Percentiles rank a stretch among this genome's conserved stretches.
phyloP scores from a whole-genome alignment of 2,113 vertebrate genomes.

The Chrysemys picta region DNA sequence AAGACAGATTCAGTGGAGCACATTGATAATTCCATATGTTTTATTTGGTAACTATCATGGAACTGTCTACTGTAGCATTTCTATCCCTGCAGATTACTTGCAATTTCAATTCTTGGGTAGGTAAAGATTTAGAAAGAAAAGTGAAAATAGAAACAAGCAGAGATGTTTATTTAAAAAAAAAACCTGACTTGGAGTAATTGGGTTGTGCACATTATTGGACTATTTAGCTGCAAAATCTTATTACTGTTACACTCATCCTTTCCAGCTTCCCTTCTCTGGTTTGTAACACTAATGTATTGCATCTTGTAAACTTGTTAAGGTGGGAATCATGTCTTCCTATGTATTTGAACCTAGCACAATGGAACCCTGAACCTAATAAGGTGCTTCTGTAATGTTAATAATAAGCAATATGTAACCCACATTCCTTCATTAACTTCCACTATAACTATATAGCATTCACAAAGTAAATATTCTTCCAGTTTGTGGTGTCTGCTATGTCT shows the following conservation, averaged over 20 bases:
- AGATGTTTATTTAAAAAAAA: neutral
- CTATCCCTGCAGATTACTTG: neutral
- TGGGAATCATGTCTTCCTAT: too few species aligned
- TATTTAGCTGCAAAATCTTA: neutral
- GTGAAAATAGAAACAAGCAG: neutral
- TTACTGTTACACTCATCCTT: neutral
- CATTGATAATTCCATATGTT: neutral
- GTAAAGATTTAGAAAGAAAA: neutral
- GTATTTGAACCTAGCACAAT: too few species aligned
- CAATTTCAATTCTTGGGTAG: neutral
- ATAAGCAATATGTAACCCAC: too few species aligned
- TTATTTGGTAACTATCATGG: neutral
- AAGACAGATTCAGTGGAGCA: neutral
- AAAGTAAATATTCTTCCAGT: too few species aligned
- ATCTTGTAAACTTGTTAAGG: neutral
- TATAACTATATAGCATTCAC: too few species aligned
- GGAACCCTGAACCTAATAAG: too few species aligned
- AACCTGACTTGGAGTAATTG: neutral
- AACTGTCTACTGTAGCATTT: neutral
- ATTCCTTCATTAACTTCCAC: too few species aligned
- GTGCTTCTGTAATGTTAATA: too few species aligned
- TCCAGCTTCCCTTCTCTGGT: neutral
- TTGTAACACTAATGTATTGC: neutral
- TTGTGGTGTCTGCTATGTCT: too few species aligned
- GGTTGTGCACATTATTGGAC: neutral